Conservation (phyloP, 2,888 invertebrate species). For the Lamellibrachia satsuma region DNA sequence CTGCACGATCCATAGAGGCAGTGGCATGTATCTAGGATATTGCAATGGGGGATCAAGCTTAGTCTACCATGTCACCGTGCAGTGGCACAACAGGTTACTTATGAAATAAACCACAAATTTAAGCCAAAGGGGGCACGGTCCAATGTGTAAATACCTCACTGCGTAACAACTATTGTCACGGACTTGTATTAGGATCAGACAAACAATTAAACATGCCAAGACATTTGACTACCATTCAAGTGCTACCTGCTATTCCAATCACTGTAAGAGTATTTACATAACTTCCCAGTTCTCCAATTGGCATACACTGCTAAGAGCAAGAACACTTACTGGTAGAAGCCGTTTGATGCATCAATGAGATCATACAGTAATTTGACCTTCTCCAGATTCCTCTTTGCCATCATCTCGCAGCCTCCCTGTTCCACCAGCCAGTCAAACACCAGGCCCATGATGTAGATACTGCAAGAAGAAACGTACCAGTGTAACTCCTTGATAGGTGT, state of each 20-base stretch:
- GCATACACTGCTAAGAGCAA: background rate
- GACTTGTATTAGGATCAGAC: background rate
- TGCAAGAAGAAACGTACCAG: constrained; percentile 67
- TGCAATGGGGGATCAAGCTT: too few relatives aligned
- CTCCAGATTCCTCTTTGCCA: constrained; percentile 71
- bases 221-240: background rate
- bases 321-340: constrained; percentile 75
- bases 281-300: background rate
- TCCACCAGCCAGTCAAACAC: constrained; percentile 92
- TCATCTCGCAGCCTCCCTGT: constrained; percentile 84
- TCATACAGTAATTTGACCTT: constrained; percentile 76
- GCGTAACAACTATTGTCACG: too few relatives aligned
- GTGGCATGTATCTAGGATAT: too few relatives aligned
- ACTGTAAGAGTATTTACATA: background rate
- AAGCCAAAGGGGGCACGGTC: too few relatives aligned
- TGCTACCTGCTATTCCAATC: background rate
- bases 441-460: constrained; percentile 90
- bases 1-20: too few relatives aligned
- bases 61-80: too few relatives aligned
- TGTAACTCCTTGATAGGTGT: background rate
- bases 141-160: too few relatives aligned
- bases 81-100: too few relatives aligned
- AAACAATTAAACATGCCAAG: background rate
- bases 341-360: constrained; percentile 82
- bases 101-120: too few relatives aligned